Base-by-base conservation (phyloP, 2,888 invertebrate genomes). In the Mythimna pallens region DNA sequence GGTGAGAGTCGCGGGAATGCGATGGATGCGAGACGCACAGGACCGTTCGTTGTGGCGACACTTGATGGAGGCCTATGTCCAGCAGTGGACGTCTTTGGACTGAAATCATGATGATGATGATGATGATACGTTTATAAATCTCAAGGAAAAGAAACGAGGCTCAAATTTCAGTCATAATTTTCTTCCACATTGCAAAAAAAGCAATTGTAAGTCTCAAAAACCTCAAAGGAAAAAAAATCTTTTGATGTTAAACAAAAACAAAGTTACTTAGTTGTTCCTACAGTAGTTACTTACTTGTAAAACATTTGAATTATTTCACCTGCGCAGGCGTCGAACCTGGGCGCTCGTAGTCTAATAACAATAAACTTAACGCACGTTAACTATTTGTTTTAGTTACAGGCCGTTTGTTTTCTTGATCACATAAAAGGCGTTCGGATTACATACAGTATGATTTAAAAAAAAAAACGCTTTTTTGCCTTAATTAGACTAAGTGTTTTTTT, bases 321-420 rank as follows among this genome's bases (percentile, higher is more conserved):
- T 85, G 85, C 47, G 57, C 58, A 75, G 70, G 70, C 84, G 76
- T 85, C 84, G 85, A 88, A 88, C 86, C 83, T 83, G 43, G 43
- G 80, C 57, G 65, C 75, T 73, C 70, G 71, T 74, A 70, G 78
- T 75, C 82, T 75, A 87, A 89, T 90, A 90, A 88, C 89, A 91
- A 92, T 92, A 91, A 91, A 90, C 90, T 86, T 74, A 59, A 78
- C 77, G 78, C 66, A 77, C 82, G 76, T 80, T 74, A 79, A 87
- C 86, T 84, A 87, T 87, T 89, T 88, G 82, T 87, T 83, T 85
- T 78, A 80, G 76, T 76, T 87, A 88, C 85, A 86, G 88, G 79
- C 59, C 88, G 90, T 87, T 87, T 80, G 73, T 81, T 80, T 80
- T 84, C 70, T 25, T 73, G 73, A 73, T 76, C 73, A 75, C 74